Base-by-base conservation (phyloP, 2,113 vertebrate genomes). In the Tricholaema leucomelas region DNA sequence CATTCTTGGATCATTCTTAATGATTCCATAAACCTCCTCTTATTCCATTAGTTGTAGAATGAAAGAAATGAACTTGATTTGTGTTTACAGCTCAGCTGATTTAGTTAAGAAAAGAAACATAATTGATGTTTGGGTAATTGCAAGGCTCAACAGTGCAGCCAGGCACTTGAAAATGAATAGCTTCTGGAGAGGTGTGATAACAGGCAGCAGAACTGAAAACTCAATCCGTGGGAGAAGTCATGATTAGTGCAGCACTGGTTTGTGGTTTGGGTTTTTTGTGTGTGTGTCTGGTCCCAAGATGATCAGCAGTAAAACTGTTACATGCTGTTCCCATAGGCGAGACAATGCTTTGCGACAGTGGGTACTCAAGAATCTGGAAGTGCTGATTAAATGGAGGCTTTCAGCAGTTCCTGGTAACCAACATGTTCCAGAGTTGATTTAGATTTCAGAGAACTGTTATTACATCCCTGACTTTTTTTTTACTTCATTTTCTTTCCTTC, bases 391-490 rank as follows among this genome's bases (percentile, higher is more conserved):
- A 87, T 86, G 80, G 78, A 93, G 81, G 75, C 64, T 71, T 90
- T 87, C 3, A 3, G 44, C 38, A 69, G 60, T 91, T 95, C 73
- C 59, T 79, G 85, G 90, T 93, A 95, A 81, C 50, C 74, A 75
- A 25, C 25, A 12, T 78, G 31, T 84, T 90, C 56, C 79, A 63
- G 48, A 82, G 56, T 84, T 81, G 42, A 67, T 77, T 92, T 85
- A 65, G 21, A 33, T 85, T 94, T 94, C 81, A 21, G 58, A 79
- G 54, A 95, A 88, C 55, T 85, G 24, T 89, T 75, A 65, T 86
- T 91, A 24, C 28, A 65, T 59, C 76, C 75, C 48, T 25, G 48
- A 25, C 48, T 65, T 30, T 66, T 48, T 40, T 36, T 87, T 20
- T 16, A 8, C n/a, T 65, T 12, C 2, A 1, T 13, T 20, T 75